These are phyloP conservation scores for Ceryle rudis DNA, from an alignment of 2,797 vertebrate genomes.

Conservation along the genomic window DNA sequence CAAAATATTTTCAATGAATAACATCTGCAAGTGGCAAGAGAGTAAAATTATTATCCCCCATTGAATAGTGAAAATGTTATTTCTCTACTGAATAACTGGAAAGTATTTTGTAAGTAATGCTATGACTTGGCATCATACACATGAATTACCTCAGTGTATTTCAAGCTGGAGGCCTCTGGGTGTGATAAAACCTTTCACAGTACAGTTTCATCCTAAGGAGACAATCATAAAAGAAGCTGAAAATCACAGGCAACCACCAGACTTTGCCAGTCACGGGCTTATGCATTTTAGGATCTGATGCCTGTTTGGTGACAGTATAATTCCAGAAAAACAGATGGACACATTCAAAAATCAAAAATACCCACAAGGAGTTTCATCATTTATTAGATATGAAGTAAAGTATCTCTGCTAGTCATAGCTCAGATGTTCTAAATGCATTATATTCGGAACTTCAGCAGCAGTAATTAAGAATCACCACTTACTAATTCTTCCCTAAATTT, in stretches of 20 bases:
- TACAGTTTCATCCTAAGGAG: not conserved
- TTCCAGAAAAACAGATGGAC: not conserved
- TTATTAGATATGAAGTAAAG: not conserved
- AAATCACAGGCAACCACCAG: not conserved
- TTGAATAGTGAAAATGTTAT: not conserved
- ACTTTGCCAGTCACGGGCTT: not conserved
- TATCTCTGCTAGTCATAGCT: not conserved
- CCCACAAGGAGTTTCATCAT: not conserved
- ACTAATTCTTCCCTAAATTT: not conserved
- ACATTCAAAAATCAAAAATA: not conserved
- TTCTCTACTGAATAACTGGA: constrained; percentile 32
- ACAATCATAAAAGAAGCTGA: not conserved
- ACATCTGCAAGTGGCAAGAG: not conserved
- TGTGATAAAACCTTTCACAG: not conserved
- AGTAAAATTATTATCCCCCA: constrained; percentile 20
- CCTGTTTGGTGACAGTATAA: not conserved
- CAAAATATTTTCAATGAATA: constrained; percentile 27
- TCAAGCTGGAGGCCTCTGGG: not conserved
- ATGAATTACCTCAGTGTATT: constrained; percentile 18
- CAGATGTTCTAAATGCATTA: not conserved
- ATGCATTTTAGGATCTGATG: not conserved
- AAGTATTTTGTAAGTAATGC: not conserved
- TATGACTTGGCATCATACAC: not conserved
- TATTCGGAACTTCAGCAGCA: not conserved
- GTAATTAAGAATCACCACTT: not conserved